Evolutionary conservation across 2,888 invertebrate genomes (phyloP), one percentile per base, ranked within the genome.

Genomic region (Apotomis turbidana): DNA sequence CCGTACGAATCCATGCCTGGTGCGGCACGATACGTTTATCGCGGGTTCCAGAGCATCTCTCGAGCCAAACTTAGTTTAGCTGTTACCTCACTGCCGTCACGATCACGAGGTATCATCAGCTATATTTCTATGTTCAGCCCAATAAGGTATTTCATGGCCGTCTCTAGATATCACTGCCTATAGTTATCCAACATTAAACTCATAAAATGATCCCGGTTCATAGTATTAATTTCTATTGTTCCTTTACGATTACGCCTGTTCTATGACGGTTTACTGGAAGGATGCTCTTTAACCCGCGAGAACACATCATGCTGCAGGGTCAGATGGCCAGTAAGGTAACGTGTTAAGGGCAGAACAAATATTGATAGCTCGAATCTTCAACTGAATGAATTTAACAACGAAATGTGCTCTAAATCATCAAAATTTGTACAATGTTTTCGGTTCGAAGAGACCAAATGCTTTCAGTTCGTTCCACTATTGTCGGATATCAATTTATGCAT

Each of bases 1-100:
- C 88, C 90, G 80, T 88, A 92, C 77, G 92, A 90, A 80, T 93
- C 93, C 85, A 89, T 83, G 92, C 92, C 93, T 93, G 88, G 80
- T 77, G 77, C 83, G 83, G 83, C 85, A 85, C 78, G 81, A 55
- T 55, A 57, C 62, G 62, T 63, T 63, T 54, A 55, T 66, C 66
- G 66, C 66, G 66, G 66, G 44, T 66, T 27, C 66, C 15, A 66
- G 66, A 66, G 46, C 66, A 44, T 55, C 41, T 36, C 36, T 27
- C 58, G 12, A 58, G 38, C 13, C 3, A 10, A 3, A 49, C 49
- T 49, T 49, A 49, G 49, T 49, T 49, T 49, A 49, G 49, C 10
- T 8, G 10, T 49, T 49, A 49, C 49, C 49, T 49, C 6, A 10
- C 9, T 49, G 49, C 49, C 49, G 10, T 6, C 49, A 9, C 49